Conservation (phyloP, 2,113 vertebrate genomes). For the Atrichornis clamosus region DNA sequence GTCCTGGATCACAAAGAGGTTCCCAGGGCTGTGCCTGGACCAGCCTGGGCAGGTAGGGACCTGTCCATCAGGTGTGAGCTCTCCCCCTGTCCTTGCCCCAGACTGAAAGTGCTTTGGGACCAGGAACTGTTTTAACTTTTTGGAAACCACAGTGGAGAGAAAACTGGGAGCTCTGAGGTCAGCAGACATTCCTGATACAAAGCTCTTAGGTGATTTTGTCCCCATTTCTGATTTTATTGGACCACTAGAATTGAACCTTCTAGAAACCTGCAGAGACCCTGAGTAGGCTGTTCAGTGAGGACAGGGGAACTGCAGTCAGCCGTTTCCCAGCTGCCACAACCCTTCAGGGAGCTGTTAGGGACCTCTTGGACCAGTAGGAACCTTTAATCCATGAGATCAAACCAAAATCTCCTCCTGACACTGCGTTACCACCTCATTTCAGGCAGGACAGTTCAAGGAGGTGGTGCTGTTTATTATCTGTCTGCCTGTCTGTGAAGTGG, state of each 20-base stretch:
- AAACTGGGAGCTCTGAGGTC: neutral
- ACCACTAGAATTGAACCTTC: too few species aligned
- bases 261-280: neutral
- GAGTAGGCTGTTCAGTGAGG: too few species aligned
- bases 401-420: too few species aligned
- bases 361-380: neutral
- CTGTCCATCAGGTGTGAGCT: neutral
- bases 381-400: neutral
- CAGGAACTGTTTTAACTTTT: neutral
- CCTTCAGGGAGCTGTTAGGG: neutral
- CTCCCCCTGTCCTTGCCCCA: neutral
- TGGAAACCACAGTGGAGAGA: accelerated
- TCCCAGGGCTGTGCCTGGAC: neutral
- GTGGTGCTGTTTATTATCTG: neutral
- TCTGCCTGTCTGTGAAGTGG: neutral
- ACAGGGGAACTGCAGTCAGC: neutral
- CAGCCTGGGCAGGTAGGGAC: neutral
- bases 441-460: neutral
- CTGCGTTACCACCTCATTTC: accelerated
- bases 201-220: neutral
- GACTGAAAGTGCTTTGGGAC: neutral
- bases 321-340: accelerated
- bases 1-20: neutral
- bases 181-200: neutral
- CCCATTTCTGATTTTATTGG: neutral